A percentile compares a stretch with the other conserved stretches of the same genome.
Conservation (phyloP, 2,113 vertebrate genomes). For the Blennius ocellaris region DNA sequence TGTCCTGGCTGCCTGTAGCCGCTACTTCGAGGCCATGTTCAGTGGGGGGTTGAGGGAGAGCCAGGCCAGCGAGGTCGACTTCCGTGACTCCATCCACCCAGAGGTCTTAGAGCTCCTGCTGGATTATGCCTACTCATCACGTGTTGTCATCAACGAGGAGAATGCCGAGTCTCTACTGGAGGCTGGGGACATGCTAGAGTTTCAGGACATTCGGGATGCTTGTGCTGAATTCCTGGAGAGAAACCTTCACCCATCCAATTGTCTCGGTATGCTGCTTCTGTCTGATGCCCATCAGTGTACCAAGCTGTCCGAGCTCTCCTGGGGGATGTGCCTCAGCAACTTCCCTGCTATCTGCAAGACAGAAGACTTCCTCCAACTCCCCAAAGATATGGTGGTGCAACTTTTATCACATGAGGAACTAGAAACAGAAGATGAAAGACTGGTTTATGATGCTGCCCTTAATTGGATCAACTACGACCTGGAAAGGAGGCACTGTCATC, state of each 20-base stretch:
- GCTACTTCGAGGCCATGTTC: constrained; percentile 91
- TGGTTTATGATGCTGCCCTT: constrained; percentile 87
- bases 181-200: constrained; percentile 90
- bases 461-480: constrained; percentile 89
- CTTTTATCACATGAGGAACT: constrained; percentile 88
- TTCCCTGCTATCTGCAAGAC: constrained; percentile 87
- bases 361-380: constrained; percentile 87
- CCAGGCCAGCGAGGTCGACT: constrained; percentile 86
- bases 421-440: constrained; percentile 87
- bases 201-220: constrained; percentile 89
- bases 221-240: constrained; percentile 88
- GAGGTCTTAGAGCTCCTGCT: constrained; percentile 88
- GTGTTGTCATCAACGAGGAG: constrained; percentile 88
- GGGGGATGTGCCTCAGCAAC: constrained; percentile 88
- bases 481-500: constrained; percentile 79
- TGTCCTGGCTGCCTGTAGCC: constrained; percentile 88
- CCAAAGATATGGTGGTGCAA: constrained; percentile 86
- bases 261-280: constrained; percentile 87
- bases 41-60: constrained; percentile 87
- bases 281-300: constrained; percentile 87
- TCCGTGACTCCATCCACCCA: constrained; percentile 86
- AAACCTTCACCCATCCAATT: constrained; percentile 87
- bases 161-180: constrained; percentile 88
- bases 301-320: constrained; percentile 87
- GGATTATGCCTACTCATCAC: constrained; percentile 88